phyloP scores from a whole-genome alignment of 2,797 vertebrate species.

The Micromesistius poutassou region DNA sequence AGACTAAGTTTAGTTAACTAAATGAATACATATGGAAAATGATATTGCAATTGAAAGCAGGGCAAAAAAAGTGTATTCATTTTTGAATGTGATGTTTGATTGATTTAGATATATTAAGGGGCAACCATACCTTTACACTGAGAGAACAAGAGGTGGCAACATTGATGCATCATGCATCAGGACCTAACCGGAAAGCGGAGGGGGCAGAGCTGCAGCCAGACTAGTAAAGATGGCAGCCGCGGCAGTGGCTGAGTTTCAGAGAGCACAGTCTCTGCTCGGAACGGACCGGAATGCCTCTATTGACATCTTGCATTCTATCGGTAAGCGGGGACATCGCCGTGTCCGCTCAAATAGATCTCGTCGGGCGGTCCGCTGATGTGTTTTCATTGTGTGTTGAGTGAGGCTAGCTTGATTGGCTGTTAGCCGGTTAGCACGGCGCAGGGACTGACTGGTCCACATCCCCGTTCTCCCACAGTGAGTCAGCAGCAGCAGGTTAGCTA shows the following conservation, averaged over 20 bases:
- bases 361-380: neutral
- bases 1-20: neutral
- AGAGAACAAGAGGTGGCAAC: neutral
- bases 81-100: too few species aligned
- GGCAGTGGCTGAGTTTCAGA: conserved; percentile 94
- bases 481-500: conserved; percentile 65
- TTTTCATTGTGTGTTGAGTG: conserved; percentile 3
- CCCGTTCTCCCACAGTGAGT: conserved; percentile 62
- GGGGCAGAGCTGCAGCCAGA: conserved; percentile 30
- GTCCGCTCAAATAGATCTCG: neutral
- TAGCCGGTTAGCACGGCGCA: conserved; percentile 28
- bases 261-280: conserved; percentile 89
- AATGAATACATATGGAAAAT: neutral
- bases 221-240: conserved; percentile 90
- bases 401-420: conserved; percentile 18
- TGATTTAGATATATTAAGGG: neutral
- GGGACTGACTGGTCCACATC: conserved; percentile 4
- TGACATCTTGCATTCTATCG: conserved; percentile 91
- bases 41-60: neutral
- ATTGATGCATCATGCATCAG: neutral
- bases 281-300: conserved; percentile 92
- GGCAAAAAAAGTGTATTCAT: neutral
- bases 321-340: conserved; percentile 64
- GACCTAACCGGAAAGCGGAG: conserved; percentile 54
- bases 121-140: neutral